Conservation (phyloP, 2,797 vertebrate species). For the Macrochelys suwanniensis region DNA sequence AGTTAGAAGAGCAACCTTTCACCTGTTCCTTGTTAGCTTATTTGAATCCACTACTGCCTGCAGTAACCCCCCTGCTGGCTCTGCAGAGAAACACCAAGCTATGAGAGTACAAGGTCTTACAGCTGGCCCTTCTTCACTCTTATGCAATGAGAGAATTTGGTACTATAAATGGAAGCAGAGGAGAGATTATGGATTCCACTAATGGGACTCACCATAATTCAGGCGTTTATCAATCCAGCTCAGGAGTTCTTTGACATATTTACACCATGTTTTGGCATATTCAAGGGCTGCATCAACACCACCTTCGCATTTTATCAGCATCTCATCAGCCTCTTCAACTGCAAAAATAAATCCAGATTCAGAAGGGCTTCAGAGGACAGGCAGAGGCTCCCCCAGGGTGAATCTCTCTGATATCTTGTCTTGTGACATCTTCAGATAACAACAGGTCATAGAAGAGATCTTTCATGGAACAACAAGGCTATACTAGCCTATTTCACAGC, state of each 20-base stretch:
- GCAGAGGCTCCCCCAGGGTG: not conserved
- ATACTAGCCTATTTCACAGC: fast-evolving
- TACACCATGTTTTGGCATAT: conserved; percentile 94
- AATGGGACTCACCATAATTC: conserved; percentile 84
- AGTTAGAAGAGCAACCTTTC: fast-evolving
- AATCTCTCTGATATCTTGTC: not conserved
- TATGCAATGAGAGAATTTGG: not conserved
- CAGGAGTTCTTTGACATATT: conserved; percentile 94
- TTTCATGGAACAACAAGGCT: fast-evolving
- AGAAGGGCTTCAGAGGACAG: not conserved
- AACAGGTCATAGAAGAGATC: not conserved
- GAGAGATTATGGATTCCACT: not conserved
- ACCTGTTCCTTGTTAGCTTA: fast-evolving
- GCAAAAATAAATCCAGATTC: not conserved
- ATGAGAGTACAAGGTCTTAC: fast-evolving
- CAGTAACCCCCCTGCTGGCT: not conserved
- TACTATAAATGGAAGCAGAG: not conserved
- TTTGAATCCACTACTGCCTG: fast-evolving
- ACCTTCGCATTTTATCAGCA: conserved; percentile 87
- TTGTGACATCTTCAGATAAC: fast-evolving
- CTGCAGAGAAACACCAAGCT: fast-evolving
- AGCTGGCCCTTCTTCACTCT: not conserved
- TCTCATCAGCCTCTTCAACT: conserved; percentile 90
- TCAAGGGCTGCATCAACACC: conserved; percentile 92
- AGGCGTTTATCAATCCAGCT: conserved; percentile 93